phyloP scores from a whole-genome alignment of 1,140 invertebrate species.

The Drosophila watanabei region DNA sequence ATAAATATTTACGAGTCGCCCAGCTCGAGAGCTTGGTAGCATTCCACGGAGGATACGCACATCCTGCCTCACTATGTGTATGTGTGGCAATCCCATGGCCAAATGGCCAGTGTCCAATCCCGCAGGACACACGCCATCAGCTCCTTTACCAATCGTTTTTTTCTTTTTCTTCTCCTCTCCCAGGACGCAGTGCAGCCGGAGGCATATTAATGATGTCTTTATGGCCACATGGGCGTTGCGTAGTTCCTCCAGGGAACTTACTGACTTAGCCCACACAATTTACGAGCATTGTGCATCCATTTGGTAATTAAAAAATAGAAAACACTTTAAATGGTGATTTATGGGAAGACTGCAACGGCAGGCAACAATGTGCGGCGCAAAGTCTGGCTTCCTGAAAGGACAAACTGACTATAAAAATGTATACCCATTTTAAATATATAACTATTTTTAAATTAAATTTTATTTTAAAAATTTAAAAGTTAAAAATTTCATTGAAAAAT shows the following conservation, averaged over 20 bases:
- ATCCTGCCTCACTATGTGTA: constrained; percentile 21
- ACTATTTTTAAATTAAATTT: neutral
- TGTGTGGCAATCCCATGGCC: constrained; percentile 26
- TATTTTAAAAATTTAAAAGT: neutral
- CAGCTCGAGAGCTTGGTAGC: neutral
- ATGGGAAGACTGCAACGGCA: constrained; percentile 31
- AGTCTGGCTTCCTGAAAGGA: neutral
- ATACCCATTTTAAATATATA: neutral
- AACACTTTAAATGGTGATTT: constrained; percentile 70
- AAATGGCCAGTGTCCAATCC: constrained; percentile 38
- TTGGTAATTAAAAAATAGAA: constrained; percentile 75
- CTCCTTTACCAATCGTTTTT: constrained; percentile 53
- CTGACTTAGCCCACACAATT: constrained; percentile 54
- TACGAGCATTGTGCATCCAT: constrained; percentile 67
- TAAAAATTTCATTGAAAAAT: neutral
- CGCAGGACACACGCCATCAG: constrained; percentile 31
- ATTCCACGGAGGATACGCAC: constrained; percentile 21
- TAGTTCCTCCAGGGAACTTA: constrained; percentile 8
- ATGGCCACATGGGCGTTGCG: constrained; percentile 27
- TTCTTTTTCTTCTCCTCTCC: constrained; percentile 2
- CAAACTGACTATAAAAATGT: neutral
- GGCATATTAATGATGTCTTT: constrained; percentile 73
- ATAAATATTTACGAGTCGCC: constrained; percentile 62
- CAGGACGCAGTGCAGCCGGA: constrained; percentile 20
- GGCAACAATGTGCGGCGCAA: constrained; percentile 1